phyloP scores from a whole-genome alignment of 2,113 vertebrate species.

The Heterochromis multidens region DNA sequence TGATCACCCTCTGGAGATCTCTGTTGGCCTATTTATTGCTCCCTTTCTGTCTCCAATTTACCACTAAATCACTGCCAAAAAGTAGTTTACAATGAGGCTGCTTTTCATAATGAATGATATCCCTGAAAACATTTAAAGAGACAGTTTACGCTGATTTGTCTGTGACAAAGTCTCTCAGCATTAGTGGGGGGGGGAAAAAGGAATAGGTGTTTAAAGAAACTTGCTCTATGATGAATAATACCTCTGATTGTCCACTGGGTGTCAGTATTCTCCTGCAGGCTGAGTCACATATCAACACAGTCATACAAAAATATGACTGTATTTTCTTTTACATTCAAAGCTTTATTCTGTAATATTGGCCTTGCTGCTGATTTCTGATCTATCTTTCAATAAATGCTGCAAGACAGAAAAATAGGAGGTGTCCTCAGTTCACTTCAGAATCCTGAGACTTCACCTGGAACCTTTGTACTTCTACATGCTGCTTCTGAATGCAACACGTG shows the following conservation, averaged over 20 bases:
- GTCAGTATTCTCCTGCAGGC: slow-evolving; percentile 31
- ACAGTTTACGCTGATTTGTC: background rate
- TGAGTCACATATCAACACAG: background rate
- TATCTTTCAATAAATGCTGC: background rate
- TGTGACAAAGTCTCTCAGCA: background rate
- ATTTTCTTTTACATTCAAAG: background rate
- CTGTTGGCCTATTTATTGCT: background rate
- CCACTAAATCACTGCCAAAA: background rate
- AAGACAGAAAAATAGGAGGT: background rate
- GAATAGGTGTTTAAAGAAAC: background rate
- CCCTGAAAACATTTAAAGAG: background rate
- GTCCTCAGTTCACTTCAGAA: background rate
- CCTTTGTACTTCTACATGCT: background rate
- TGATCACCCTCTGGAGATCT: background rate
- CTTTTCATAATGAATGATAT: slow-evolving; percentile 25
- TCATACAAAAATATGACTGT: background rate
- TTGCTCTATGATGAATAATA: background rate
- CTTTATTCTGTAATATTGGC: background rate
- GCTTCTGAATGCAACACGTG: background rate
- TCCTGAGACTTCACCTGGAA: background rate
- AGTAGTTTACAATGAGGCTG: slow-evolving; percentile 9
- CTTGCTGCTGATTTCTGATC: background rate
- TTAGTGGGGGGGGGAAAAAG: background rate
- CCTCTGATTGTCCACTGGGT: slow-evolving; percentile 31
- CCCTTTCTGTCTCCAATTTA: background rate